These are phyloP conservation scores for Caloenas nicobarica DNA, from an alignment of 2,113 vertebrate genomes.

Conservation along the genomic window DNA sequence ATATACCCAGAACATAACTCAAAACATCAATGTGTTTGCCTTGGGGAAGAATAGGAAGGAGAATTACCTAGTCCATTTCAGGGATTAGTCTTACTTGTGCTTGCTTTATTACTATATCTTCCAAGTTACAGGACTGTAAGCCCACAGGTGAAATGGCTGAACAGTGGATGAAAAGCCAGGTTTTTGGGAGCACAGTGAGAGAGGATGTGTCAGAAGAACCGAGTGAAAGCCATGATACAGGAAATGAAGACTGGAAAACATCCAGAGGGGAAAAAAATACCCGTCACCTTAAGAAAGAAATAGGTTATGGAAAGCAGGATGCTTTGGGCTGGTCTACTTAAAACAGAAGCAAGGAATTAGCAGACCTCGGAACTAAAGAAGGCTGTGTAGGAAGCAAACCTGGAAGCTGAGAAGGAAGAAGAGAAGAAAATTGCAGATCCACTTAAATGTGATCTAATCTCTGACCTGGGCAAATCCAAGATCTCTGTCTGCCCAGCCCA, in stretches of 20 bases:
- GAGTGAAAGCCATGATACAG: neutral
- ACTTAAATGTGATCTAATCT: neutral
- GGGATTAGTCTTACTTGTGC: constrained; percentile 45
- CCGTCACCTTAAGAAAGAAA: neutral
- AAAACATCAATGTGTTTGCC: constrained; percentile 38
- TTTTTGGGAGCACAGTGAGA: neutral
- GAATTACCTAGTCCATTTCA: constrained; percentile 40
- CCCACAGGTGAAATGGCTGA: constrained; percentile 44
- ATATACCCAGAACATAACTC: constrained; percentile 26
- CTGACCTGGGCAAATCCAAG: neutral
- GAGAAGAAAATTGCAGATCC: neutral
- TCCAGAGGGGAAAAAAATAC: neutral
- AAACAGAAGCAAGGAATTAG: neutral
- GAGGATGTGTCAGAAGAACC: constrained; percentile 1
- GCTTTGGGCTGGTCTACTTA: neutral
- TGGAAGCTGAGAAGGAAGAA: neutral
- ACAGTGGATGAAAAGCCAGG: constrained; percentile 12
- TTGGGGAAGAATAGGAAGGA: constrained; percentile 22
- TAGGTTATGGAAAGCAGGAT: neutral
- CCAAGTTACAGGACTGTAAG: constrained; percentile 33
- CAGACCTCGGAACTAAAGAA: neutral
- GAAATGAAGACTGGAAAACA: constrained; percentile 23
- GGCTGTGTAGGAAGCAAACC: neutral
- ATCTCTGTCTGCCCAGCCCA: neutral
- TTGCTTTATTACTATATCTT: constrained; percentile 22